Evolutionary conservation across 2,113 vertebrate species (phyloP), one percentile per base, ranked within the genome.

Genomic region (Anolis sagrei): DNA sequence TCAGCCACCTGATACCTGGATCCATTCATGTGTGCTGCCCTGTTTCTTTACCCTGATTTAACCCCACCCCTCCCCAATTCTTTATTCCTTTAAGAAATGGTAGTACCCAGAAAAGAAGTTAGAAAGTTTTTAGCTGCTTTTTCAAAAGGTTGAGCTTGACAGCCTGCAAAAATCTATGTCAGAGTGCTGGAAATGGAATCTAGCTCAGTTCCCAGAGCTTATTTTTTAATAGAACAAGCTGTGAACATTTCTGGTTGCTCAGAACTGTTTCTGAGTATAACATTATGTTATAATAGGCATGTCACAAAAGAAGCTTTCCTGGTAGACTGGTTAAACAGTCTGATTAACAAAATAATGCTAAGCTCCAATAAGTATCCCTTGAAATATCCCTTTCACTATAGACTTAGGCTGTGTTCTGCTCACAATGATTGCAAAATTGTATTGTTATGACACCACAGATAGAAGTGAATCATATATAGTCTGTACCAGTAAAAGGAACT

Each of bases 171-270:
- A 77, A 62, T 76, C 32, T 72, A 49, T 19, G 48, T 69, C 75
- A 62, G 51, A 25, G 23, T 3, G n/a, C 23, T 77, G 51, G 54
- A 54, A 44, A 34, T 69, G 25, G 51, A 83, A 62, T 16, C 62
- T 23, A 25, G 8, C 0, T 7, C 5, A 25, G 4, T 36, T 82
- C 16, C 27, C 82, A 77, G 74, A 36, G 62, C 25, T 84, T 48
- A 34, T 64, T 84, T 68, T 83, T 84, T 44, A 68, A 19, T 19
- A 51, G 34, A 77, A 84, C 14, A 68, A 77, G 83, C 48, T 84
- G 74, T 51, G 75, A 27, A 68, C 76, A 68, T 51, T 68, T 77
- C 34, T 48, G 34, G 61, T 11, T 68, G 44, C 44, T 68, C n/a
- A 36, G 14, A 36, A 77, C n/a, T 68, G n/a, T 36, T 76, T 84